A percentile compares a stretch with the other conserved stretches of the same genome.
Conservation (phyloP, 2,888 invertebrate species). For the Ophion ventricosus region DNA sequence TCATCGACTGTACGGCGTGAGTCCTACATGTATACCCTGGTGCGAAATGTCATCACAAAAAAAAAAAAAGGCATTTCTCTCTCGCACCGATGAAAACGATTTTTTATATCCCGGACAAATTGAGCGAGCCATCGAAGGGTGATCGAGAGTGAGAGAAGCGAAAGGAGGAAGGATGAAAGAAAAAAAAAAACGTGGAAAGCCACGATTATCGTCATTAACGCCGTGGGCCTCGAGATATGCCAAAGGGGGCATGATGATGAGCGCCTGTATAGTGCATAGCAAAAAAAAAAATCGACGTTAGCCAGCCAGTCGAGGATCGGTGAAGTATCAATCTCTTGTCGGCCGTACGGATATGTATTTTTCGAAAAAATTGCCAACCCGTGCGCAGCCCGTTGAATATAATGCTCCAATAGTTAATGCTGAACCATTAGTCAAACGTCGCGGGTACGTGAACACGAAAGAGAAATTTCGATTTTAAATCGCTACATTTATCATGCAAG, state of each 20-base stretch:
- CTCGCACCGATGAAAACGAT: slow-evolving; percentile 45
- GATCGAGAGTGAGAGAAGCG: slow-evolving; percentile 29
- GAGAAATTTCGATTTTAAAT: slow-evolving; percentile 83
- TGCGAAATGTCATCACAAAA: slow-evolving; percentile 47
- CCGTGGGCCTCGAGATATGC: slow-evolving; percentile 60
- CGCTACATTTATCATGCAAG: slow-evolving; percentile 84
- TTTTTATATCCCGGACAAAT: slow-evolving; percentile 50
- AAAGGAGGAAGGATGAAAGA: slow-evolving; percentile 28
- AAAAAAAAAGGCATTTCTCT: slow-evolving; percentile 29
- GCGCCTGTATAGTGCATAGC: slow-evolving; percentile 12
- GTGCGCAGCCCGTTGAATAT: slow-evolving; percentile 75
- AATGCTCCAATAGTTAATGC: slow-evolving; percentile 83
- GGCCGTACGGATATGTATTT: slow-evolving; percentile 79
- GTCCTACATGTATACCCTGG: slow-evolving; percentile 12
- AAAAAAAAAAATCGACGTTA: slow-evolving; percentile 62
- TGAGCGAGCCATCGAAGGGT: slow-evolving; percentile 47
- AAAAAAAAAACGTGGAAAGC: slow-evolving; percentile 62
- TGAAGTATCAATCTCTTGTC: slow-evolving; percentile 82
- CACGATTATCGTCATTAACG: slow-evolving; percentile 77
- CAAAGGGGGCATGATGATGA: slow-evolving; percentile 43
- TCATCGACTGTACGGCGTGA: slow-evolving; percentile 49
- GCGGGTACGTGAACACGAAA: slow-evolving; percentile 81
- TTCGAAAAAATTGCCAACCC: slow-evolving; percentile 80
- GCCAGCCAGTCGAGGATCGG: slow-evolving; percentile 72
- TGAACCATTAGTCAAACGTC: slow-evolving; percentile 83